phyloP scores from a whole-genome alignment of 2,113 vertebrate species.

The Malurus alboscapulatus region DNA sequence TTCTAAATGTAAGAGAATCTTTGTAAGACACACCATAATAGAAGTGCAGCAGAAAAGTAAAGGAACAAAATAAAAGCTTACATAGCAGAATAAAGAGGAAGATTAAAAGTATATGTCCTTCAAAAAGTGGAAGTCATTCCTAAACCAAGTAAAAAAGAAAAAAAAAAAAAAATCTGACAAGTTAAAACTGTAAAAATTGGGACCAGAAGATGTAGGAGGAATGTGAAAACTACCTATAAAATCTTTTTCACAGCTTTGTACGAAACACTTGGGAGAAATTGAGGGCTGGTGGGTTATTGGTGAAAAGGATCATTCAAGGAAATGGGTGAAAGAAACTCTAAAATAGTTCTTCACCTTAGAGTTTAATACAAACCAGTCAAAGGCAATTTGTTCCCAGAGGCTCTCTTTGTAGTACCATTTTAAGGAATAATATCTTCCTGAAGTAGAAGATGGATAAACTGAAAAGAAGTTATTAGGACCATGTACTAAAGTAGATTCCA shows the following conservation, averaged over 20 bases:
- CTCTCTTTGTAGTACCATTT: background rate
- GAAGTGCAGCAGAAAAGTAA: background rate
- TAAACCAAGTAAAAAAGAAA: background rate
- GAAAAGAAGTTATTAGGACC: background rate
- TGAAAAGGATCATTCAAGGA: background rate
- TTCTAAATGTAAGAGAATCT: background rate
- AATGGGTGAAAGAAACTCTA: background rate
- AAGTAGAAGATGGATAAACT: background rate
- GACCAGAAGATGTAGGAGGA: background rate
- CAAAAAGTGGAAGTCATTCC: background rate
- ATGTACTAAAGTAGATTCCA: background rate
- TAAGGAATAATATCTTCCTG: background rate
- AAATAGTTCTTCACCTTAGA: background rate
- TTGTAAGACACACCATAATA: background rate
- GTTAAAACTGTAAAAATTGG: background rate
- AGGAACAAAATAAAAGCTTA: background rate
- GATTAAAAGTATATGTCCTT: background rate
- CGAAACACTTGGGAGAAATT: background rate
- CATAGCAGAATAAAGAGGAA: background rate
- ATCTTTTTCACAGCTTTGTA: background rate
- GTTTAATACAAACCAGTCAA: background rate
- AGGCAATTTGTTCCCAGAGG: background rate
- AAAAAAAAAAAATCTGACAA: background rate
- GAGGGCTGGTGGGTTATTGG: background rate
- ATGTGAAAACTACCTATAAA: background rate